A percentile compares a stretch with the other conserved stretches of the same genome.
These are phyloP conservation scores for Neodiprion pinetum DNA, from an alignment of 1,140 invertebrate species.

Conservation along the genomic window DNA sequence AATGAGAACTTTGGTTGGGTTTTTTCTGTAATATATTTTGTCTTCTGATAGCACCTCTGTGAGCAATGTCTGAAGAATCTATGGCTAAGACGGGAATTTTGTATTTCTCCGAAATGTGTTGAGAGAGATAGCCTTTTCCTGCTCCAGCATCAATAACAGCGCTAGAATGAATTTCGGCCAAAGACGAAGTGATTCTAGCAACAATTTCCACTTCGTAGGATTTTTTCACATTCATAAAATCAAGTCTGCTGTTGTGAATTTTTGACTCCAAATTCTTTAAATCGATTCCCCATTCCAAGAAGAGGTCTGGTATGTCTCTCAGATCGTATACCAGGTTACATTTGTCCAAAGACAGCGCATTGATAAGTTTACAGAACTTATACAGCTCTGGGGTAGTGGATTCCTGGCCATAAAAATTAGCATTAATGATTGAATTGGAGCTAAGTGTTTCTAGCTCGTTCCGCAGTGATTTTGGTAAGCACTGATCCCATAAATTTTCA, in stretches of 20 bases:
- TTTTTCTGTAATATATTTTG: constrained; percentile 66
- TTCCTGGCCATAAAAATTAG: neutral
- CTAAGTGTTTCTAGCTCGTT: constrained; percentile 60
- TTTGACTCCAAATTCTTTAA: constrained; percentile 8
- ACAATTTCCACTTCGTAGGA: constrained; percentile 79
- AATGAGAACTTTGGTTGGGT: constrained; percentile 28
- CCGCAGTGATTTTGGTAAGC: constrained; percentile 65
- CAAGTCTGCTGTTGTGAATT: constrained; percentile 30
- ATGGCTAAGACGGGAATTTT: constrained; percentile 78
- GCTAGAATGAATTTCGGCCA: constrained; percentile 32
- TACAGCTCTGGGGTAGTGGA: constrained; percentile 24
- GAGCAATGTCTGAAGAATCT: constrained; percentile 73
- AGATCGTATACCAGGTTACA: constrained; percentile 29
- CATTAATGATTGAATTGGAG: constrained; percentile 38
- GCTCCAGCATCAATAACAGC: constrained; percentile 83
- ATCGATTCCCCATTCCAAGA: constrained; percentile 2
- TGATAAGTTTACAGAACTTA: constrained; percentile 35
- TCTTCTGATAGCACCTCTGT: constrained; percentile 69
- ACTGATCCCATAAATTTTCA: constrained; percentile 70
- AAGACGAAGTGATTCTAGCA: constrained; percentile 47
- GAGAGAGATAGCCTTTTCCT: constrained; percentile 85
- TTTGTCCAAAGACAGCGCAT: constrained; percentile 38
- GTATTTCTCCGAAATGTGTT: constrained; percentile 74
- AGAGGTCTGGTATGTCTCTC: constrained; percentile 17
- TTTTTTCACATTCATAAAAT: constrained; percentile 84